Conservation (phyloP, 2,113 vertebrate species). For the Bagarius yarrelli region DNA sequence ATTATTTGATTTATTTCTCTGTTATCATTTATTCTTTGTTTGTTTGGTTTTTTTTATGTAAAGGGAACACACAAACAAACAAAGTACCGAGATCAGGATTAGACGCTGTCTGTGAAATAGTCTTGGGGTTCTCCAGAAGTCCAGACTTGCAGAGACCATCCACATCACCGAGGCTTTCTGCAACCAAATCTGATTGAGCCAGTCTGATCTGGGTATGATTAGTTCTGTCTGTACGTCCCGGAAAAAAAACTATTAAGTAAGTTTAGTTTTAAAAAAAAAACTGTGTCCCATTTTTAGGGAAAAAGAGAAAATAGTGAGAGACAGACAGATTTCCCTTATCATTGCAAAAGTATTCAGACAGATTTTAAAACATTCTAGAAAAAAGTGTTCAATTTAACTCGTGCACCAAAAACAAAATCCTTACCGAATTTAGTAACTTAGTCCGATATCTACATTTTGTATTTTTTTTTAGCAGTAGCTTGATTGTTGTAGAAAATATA, state of each 20-base stretch:
- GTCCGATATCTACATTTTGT: too few species aligned
- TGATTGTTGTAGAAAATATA: neutral
- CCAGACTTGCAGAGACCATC: conserved; percentile 7
- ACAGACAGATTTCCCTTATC: too few species aligned
- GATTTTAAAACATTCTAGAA: too few species aligned
- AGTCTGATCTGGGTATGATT: conserved; percentile 50
- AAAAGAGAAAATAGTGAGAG: too few species aligned
- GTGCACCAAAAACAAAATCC: too few species aligned
- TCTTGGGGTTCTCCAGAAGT: conserved; percentile 27
- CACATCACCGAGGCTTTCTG: conserved; percentile 25
- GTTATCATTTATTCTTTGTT: too few species aligned
- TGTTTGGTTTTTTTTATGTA: too few species aligned
- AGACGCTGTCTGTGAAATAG: conserved; percentile 22
- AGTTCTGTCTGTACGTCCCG: conserved; percentile 52
- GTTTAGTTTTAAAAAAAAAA: neutral
- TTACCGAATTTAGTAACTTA: too few species aligned
- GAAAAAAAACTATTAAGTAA: neutral
- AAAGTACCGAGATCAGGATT: conserved; percentile 40
- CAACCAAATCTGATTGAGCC: conserved; percentile 26
- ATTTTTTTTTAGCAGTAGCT: neutral
- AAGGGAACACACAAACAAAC: too few species aligned
- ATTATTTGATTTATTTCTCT: neutral
- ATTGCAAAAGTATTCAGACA: too few species aligned
- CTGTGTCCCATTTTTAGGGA: neutral
- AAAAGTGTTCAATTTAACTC: too few species aligned